Evolutionary conservation across 2,888 invertebrate genomes (phyloP), one percentile per base, ranked within the genome.

Genomic region (Drosophila macrospina): DNA sequence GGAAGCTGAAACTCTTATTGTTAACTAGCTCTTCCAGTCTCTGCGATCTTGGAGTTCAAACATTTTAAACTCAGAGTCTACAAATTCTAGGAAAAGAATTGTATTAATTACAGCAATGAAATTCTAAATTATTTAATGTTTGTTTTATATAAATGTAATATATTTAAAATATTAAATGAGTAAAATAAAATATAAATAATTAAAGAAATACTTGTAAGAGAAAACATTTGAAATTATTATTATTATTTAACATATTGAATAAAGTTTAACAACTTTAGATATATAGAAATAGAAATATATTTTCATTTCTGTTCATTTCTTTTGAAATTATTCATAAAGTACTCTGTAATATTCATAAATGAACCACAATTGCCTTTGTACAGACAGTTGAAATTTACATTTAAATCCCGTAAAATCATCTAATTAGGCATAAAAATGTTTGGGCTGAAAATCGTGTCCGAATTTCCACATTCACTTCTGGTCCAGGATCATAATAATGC

Each of bases 361-460:
- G 10, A 2, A 7, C 16, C 11, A 2, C 28, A 68, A 51, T 28
- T 8, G 10, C 6, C n/a, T 8, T 50, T 24, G 28, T 50, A 28
- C 26, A 26, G 15, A 24, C 34, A 36, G 15, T 48, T 34, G 10
- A 36, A 50, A 72, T 55, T 67, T 51, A 16, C 26, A 52, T 54
- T 55, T 41, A n/a, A 39, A 36, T 13, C 44, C 24, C 55, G 55
- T 57, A 68, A 78, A 69, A 51, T 61, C 47, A 61, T 4, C 47
- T 56, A 82, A 85, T 85, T 71, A 41, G 57, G 57, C 57, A 71
- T 82, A 71, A 78, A 82, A 54, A 67, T 78, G 65, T 78, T 26
- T 36, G 47, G 47, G 5, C 39, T 20, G 16, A 48, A 64, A 64
- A 65, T 71, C 85, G 87, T 86, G 87, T 20, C 20, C 10, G 11